phyloP scores from a whole-genome alignment of 2,888 invertebrate genomes.

The Drosophila neutralis region DNA sequence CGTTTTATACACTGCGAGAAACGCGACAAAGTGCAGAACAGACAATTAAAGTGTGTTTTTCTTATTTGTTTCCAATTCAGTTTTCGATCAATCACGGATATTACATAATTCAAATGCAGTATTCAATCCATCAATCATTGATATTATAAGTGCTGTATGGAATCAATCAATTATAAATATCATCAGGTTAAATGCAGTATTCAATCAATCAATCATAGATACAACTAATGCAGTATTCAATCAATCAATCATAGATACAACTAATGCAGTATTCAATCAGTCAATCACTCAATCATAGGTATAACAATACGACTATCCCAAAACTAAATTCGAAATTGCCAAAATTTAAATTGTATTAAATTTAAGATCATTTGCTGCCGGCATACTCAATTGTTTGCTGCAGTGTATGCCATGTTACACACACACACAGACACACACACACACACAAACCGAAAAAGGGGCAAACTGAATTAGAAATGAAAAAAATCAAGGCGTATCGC shows the following conservation, averaged over 20 bases:
- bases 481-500: conserved; percentile 60
- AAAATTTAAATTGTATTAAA: neutral
- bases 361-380: neutral
- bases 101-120: neutral
- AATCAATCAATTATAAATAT: neutral
- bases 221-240: neutral
- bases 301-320: too few relatives aligned
- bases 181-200: neutral
- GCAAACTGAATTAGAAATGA: conserved; percentile 58
- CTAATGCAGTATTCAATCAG: neutral
- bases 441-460: conserved; percentile 24
- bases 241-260: neutral
- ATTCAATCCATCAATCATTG: neutral
- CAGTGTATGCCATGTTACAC: conserved; percentile 38
- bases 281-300: neutral
- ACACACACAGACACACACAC: conserved; percentile 12
- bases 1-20: neutral
- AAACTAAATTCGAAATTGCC: neutral
- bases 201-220: neutral
- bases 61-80: neutral
- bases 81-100: neutral
- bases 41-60: neutral
- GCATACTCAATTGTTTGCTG: conserved; percentile 12
- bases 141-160: neutral
- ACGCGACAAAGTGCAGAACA: neutral